Conservation (phyloP, 2,888 invertebrate genomes). For the Tachystola acroxantha region DNA sequence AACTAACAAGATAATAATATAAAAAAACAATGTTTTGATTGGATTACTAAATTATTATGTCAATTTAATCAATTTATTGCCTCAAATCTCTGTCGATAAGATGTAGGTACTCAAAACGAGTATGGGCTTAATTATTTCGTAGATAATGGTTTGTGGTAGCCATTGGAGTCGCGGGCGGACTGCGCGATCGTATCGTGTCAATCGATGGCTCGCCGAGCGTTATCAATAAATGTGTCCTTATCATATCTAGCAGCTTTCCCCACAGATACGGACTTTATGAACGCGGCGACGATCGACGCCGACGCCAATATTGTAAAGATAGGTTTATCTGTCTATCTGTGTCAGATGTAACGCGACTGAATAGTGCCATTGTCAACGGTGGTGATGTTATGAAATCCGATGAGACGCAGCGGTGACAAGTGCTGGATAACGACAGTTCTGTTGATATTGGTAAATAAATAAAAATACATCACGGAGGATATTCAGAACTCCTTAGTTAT, state of each 20-base stretch:
- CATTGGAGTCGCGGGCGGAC: slow-evolving; percentile 30
- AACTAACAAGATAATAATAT: slow-evolving; percentile 12
- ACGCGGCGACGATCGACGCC: slow-evolving; percentile 35
- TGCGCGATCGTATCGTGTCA: slow-evolving; percentile 57
- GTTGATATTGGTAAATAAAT: too few species aligned
- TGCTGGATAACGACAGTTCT: slow-evolving; percentile 31
- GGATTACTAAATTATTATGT: slow-evolving; percentile 7
- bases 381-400: slow-evolving; percentile 41
- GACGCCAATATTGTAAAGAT: slow-evolving; percentile 51
- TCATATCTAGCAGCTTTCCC: slow-evolving; percentile 77
- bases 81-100: slow-evolving; percentile 37
- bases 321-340: slow-evolving; percentile 62
- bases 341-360: slow-evolving; percentile 44
- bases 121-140: slow-evolving; percentile 24
- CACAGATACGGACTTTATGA: slow-evolving; percentile 69
- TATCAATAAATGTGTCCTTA: slow-evolving; percentile 74
- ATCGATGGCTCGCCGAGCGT: slow-evolving; percentile 66
- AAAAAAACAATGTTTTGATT: slow-evolving; percentile 14
- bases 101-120: slow-evolving; percentile 16
- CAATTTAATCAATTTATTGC: slow-evolving; percentile 25
- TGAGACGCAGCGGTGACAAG: slow-evolving; percentile 35
- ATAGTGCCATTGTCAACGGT: slow-evolving; percentile 36
- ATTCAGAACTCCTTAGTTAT: too few species aligned
- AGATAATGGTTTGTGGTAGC: slow-evolving; percentile 27
- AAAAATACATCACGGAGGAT: too few species aligned